phyloP scores from a whole-genome alignment of 2,888 invertebrate species.

The Cynaeus angustus region DNA sequence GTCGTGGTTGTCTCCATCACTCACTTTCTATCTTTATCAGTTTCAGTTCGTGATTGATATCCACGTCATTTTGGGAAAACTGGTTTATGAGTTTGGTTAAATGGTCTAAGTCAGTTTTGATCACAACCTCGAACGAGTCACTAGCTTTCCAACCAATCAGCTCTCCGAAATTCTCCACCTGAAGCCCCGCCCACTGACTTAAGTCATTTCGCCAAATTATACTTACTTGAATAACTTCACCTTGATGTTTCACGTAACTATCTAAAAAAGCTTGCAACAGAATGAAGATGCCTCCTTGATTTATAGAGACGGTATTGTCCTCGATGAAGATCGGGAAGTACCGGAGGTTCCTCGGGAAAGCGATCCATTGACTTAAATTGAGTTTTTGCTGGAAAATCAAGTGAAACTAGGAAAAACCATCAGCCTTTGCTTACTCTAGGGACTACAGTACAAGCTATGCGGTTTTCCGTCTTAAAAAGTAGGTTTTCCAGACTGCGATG shows the following conservation, averaged over 20 bases:
- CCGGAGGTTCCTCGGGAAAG: constrained; percentile 71
- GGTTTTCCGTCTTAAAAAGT: constrained; percentile 73
- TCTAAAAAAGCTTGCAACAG: constrained; percentile 65
- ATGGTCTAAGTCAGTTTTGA: constrained; percentile 85
- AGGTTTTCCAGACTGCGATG: constrained; percentile 75
- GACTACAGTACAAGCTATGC: constrained; percentile 74
- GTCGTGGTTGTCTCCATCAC: constrained; percentile 62
- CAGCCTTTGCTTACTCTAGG: constrained; percentile 71
- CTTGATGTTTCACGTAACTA: constrained; percentile 64
- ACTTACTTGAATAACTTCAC: constrained; percentile 65
- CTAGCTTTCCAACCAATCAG: constrained; percentile 87
- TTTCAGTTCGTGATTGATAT: constrained; percentile 85
- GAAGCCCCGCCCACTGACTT: constrained; percentile 54
- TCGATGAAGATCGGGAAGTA: constrained; percentile 68
- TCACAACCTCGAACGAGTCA: constrained; percentile 82
- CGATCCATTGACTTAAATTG: constrained; percentile 73
- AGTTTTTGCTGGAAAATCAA: constrained; percentile 68
- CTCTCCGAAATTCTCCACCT: constrained; percentile 87
- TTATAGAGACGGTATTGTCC: constrained; percentile 14
- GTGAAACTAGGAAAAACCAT: constrained; percentile 21
- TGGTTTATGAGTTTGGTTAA: constrained; percentile 82
- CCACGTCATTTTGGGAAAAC: constrained; percentile 81
- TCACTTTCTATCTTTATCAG: constrained; percentile 86
- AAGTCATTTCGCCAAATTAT: not conserved
- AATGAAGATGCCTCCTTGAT: constrained; percentile 57